phyloP scores from a whole-genome alignment of 1,140 invertebrate genomes.

The Himalopsyche phryganea region DNA sequence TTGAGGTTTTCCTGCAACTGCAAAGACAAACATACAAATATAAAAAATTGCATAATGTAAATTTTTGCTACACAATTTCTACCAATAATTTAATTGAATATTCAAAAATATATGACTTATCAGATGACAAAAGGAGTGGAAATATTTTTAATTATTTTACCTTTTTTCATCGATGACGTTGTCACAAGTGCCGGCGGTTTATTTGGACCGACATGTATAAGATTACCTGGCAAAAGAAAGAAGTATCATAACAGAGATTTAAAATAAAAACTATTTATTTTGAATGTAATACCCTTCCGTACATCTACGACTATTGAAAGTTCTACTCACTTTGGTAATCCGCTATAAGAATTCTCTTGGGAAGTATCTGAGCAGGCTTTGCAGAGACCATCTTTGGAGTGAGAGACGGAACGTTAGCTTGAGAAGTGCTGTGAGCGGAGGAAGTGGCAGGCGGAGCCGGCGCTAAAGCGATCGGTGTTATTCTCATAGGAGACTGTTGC shows the following conservation, averaged over 20 bases:
- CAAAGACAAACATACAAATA: conserved; percentile 2
- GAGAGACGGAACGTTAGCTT: neutral
- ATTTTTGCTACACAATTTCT: no score
- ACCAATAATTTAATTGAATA: no score
- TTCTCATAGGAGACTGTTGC: conserved; percentile 13
- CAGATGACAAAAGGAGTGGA: no score
- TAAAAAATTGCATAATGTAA: no score
- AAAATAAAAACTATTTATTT: conserved; percentile 1
- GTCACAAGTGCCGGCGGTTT: neutral
- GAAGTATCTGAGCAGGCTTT: conserved; percentile 12
- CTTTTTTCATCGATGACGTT: neutral
- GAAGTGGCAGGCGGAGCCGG: conserved; percentile 14
- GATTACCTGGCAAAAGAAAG: neutral
- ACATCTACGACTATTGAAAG: no score
- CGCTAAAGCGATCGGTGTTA: conserved; percentile 33
- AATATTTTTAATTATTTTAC: no score
- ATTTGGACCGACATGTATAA: neutral
- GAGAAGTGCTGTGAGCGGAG: neutral
- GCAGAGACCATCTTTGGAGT: neutral
- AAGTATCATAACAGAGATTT: neutral
- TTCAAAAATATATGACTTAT: no score
- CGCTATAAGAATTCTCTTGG: conserved; percentile 18
- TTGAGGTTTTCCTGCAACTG: conserved; percentile 38
- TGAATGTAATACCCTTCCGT: no score
- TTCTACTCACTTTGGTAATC: conserved; percentile 21